These are phyloP conservation scores for Pseudanteris insignis DNA, from an alignment of 2,888 invertebrate species.

Conservation along the genomic window DNA sequence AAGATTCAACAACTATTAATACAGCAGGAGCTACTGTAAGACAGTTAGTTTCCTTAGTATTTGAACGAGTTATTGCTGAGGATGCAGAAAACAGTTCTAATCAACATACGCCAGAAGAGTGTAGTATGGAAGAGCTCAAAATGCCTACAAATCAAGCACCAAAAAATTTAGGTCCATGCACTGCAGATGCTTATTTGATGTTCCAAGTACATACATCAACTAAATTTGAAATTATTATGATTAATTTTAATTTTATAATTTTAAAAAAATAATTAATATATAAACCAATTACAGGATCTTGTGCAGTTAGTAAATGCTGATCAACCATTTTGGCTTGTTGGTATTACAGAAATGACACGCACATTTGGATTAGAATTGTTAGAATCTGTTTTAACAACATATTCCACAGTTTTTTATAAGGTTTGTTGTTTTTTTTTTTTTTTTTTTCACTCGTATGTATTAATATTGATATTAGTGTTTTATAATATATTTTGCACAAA, in stretches of 20 bases:
- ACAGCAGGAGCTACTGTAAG: slow-evolving; percentile 98
- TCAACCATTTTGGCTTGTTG: slow-evolving; percentile 93
- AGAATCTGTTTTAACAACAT: slow-evolving; percentile 90
- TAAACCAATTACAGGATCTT: slow-evolving; percentile 90
- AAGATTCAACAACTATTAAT: slow-evolving; percentile 94
- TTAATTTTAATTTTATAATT: no score
- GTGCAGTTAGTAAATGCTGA: slow-evolving; percentile 97
- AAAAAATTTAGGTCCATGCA: slow-evolving; percentile 85
- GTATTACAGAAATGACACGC: slow-evolving; percentile 96
- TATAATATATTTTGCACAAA: no score
- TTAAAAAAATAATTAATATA: no score
- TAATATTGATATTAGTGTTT: no score
- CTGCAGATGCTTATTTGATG: slow-evolving; percentile 92
- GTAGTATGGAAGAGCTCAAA: slow-evolving; percentile 83
- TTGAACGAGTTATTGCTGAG: slow-evolving; percentile 84
- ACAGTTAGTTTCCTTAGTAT: slow-evolving; percentile 91
- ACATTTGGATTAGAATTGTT: slow-evolving; percentile 95
- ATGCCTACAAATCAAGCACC: slow-evolving; percentile 80
- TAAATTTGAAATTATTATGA: slow-evolving; percentile 1
- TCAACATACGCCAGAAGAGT: slow-evolving; percentile 62
- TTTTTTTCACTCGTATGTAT: no score
- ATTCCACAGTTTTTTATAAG: slow-evolving; percentile 85
- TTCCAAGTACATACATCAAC: slow-evolving; percentile 89
- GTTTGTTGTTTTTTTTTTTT: slow-evolving; percentile 70
- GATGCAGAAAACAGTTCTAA: slow-evolving; percentile 69